A percentile compares a stretch with the other conserved stretches of the same genome.
Evolutionary conservation across 1,140 invertebrate species (phyloP).

Genomic region (Manduca sexta): DNA sequence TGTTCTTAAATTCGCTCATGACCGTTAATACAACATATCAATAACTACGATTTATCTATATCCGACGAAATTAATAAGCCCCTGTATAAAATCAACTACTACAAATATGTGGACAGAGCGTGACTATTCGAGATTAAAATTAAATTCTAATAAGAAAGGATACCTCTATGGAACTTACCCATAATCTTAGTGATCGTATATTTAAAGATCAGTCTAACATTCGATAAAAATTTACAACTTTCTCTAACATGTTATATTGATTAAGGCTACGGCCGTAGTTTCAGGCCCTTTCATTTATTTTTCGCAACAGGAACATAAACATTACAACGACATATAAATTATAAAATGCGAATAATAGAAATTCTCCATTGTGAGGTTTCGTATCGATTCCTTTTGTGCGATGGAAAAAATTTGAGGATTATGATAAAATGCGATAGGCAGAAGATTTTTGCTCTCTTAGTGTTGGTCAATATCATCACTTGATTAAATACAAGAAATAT

Average conservation of each 20-base stretch:
- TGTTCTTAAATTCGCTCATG: no score
- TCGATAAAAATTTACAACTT: constrained; percentile 68
- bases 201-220: constrained; percentile 72
- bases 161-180: constrained; percentile 56
- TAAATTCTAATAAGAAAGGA: constrained; percentile 39
- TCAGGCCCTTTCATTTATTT: constrained; percentile 10
- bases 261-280: constrained; percentile 38
- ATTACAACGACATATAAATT: neutral
- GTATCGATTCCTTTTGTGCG: constrained; percentile 4
- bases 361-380: neutral
- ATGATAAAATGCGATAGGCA: neutral
- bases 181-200: constrained; percentile 55
- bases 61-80: constrained; percentile 35
- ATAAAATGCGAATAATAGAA: neutral
- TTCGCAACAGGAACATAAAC: constrained; percentile 10
- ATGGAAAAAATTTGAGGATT: neutral
- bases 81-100: constrained; percentile 59
- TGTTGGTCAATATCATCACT: no score
- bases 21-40: no score
- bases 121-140: constrained; percentile 40
- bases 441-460: no score
- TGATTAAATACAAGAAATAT: no score
- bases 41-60: constrained; percentile 11
- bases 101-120: constrained; percentile 60
- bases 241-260: constrained; percentile 38